phyloP scores from a whole-genome alignment of 2,888 invertebrate genomes.

The Catocala fraxini region DNA sequence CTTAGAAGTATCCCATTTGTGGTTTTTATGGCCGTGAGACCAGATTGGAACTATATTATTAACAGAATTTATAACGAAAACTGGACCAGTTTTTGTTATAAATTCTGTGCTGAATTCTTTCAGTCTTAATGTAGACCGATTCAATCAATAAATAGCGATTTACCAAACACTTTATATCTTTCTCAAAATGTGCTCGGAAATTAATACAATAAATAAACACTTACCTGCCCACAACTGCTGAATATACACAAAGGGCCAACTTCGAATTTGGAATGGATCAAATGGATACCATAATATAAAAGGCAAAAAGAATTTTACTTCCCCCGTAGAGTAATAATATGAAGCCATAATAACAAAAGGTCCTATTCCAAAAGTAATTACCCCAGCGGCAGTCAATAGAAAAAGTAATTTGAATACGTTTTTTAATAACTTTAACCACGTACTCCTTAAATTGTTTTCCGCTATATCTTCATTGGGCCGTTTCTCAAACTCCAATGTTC shows the following conservation, averaged over 20 bases:
- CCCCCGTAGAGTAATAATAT: conserved; percentile 53
- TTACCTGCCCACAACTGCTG: conserved; percentile 61
- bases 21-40: too few relatives aligned
- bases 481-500: conserved; percentile 31
- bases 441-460: conserved; percentile 26
- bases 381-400: conserved; percentile 25
- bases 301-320: conserved; percentile 57
- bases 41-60: too few relatives aligned
- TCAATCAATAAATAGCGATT: too few relatives aligned
- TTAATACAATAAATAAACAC: conserved; percentile 6
- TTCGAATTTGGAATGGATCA: conserved; percentile 50
- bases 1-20: too few relatives aligned
- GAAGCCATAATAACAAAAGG: conserved; percentile 50
- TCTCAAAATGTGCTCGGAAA: not conserved
- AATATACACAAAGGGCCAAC: conserved; percentile 59
- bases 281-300: conserved; percentile 66
- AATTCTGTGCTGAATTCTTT: too few relatives aligned
- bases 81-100: too few relatives aligned
- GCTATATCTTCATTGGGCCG: conserved; percentile 16
- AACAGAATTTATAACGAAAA: too few relatives aligned
- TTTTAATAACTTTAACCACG: conserved; percentile 41
- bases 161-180: too few relatives aligned
- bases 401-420: conserved; percentile 40
- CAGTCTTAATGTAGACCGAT: too few relatives aligned
- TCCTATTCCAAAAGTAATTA: conserved; percentile 49